Percentiles rank a stretch among this genome's conserved stretches.
These are phyloP conservation scores for Eptesicus fuscus DNA, from an alignment of 2,113 vertebrate species.

Conservation along the genomic window DNA sequence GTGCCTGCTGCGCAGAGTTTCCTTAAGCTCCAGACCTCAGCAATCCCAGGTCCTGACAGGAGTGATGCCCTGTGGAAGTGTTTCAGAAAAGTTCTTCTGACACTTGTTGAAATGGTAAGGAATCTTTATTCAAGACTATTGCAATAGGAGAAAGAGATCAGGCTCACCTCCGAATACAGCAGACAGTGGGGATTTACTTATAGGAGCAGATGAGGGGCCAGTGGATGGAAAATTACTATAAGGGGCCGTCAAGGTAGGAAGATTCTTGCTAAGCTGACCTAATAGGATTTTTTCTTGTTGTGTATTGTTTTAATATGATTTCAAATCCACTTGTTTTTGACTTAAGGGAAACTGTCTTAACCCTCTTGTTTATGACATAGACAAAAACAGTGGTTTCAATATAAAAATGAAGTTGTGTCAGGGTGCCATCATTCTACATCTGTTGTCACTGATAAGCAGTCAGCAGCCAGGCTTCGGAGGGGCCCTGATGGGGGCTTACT, in stretches of 20 bases:
- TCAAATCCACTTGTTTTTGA: neutral
- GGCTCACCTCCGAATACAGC: neutral
- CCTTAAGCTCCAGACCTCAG: neutral
- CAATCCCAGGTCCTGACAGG: neutral
- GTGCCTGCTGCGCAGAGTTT: neutral
- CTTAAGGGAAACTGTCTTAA: neutral
- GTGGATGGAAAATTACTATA: neutral
- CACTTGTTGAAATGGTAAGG: neutral
- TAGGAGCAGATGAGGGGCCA: neutral
- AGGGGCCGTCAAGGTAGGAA: neutral
- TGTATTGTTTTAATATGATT: neutral
- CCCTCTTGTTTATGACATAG: neutral
- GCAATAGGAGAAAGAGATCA: neutral
- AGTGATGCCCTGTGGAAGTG: neutral
- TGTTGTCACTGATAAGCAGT: neutral
- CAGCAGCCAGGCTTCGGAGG: neutral
- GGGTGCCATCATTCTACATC: neutral
- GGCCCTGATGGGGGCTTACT: neutral
- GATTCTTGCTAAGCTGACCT: neutral
- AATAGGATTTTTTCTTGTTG: neutral
- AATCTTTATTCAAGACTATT: conserved; percentile 15
- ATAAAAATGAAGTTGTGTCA: neutral
- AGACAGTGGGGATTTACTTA: neutral
- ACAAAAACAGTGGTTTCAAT: neutral
- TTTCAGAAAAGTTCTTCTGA: neutral